Conservation (phyloP, 2,888 invertebrate genomes). For the Sarcophaga rosellei region DNA sequence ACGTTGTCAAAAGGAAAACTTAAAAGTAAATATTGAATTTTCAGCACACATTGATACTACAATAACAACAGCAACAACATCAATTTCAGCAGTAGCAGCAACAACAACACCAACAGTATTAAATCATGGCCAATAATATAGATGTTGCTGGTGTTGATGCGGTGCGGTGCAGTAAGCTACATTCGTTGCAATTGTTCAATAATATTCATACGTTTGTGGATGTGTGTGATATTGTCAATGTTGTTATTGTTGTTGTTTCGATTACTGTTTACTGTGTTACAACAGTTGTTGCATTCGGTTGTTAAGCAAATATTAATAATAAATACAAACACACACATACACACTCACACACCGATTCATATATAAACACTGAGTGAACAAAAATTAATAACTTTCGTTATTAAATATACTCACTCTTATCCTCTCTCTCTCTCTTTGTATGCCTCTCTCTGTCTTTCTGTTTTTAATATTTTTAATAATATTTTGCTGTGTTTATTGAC, state of each 20-base stretch:
- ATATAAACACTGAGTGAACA: slow-evolving; percentile 34
- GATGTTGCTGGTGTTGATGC: slow-evolving; percentile 16
- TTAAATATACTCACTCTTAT: slow-evolving; percentile 48
- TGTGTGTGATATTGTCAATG: background rate
- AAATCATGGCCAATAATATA: slow-evolving; percentile 41
- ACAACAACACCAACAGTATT: background rate
- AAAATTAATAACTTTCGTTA: slow-evolving; percentile 58
- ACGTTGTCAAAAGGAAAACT: slow-evolving; percentile 65
- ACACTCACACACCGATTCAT: too few species aligned
- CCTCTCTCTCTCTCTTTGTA: background rate
- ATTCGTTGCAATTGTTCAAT: slow-evolving; percentile 5
- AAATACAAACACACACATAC: background rate
- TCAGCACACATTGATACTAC: slow-evolving; percentile 40
- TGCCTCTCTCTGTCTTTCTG: background rate
- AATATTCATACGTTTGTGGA: background rate
- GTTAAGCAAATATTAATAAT: slow-evolving; percentile 67
- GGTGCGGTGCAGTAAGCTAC: slow-evolving; percentile 13
- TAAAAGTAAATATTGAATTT: slow-evolving; percentile 66
- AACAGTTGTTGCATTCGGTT: slow-evolving; percentile 66
- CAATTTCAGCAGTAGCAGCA: background rate
- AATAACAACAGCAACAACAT: background rate
- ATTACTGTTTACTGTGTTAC: slow-evolving; percentile 51
- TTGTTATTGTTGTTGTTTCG: slow-evolving; percentile 34
- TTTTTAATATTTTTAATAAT: background rate
- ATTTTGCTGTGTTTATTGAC: slow-evolving; percentile 6